phyloP scores from a whole-genome alignment of 2,113 vertebrate genomes.

The Eulemur rufifrons region DNA sequence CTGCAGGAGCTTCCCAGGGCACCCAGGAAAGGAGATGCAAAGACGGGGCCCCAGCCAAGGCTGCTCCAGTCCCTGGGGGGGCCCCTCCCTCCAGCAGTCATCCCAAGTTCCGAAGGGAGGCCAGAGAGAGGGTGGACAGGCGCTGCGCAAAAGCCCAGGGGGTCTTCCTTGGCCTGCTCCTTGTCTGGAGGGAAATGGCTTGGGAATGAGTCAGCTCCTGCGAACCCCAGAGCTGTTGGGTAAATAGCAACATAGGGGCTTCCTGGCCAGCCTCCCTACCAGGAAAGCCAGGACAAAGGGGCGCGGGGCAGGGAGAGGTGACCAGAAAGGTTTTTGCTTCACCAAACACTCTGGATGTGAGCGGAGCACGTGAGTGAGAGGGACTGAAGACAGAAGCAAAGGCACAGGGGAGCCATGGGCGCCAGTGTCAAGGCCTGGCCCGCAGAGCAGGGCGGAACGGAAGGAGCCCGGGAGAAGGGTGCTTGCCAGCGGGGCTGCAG shows the following conservation, averaged over 20 bases:
- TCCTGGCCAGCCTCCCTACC: not conserved
- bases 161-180: not conserved
- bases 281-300: not conserved
- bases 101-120: not conserved
- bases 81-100: not conserved
- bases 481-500: not conserved
- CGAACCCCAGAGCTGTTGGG: not conserved
- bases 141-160: not conserved
- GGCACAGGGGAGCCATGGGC: not conserved
- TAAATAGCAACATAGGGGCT: not conserved
- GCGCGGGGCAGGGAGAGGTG: fast-evolving
- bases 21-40: constrained; percentile 67
- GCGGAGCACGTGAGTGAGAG: not conserved
- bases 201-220: not conserved
- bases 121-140: not conserved
- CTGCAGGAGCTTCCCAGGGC: constrained; percentile 78
- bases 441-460: fast-evolving
- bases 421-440: not conserved
- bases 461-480: fast-evolving
- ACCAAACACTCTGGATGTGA: not conserved
- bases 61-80: not conserved
- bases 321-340: not conserved
- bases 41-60: constrained; percentile 28
- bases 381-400: fast-evolving
- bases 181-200: fast-evolving